A percentile compares a stretch with the other conserved stretches of the same genome.
Conservation (phyloP, 2,888 invertebrate species). For the Ganaspis brasiliensis region DNA sequence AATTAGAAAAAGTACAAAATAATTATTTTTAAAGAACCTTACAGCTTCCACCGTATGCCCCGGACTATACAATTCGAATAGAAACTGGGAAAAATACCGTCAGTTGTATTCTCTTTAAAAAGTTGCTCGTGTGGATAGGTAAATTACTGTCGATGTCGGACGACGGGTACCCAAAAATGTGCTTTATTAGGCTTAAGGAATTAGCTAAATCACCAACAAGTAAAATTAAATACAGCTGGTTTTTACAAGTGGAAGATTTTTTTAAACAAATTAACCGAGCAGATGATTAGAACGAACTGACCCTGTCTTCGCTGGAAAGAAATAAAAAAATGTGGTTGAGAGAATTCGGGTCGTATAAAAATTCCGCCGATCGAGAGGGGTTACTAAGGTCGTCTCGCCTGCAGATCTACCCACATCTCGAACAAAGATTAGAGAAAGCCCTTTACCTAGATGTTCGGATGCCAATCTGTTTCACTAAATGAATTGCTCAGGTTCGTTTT, state of each 20-base stretch:
- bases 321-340: background rate
- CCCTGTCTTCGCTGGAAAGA: background rate
- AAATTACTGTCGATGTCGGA: no score
- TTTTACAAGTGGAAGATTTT: background rate
- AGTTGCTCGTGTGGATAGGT: no score
- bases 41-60: background rate
- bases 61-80: no score
- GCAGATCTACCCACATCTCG: background rate
- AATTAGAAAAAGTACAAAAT: background rate
- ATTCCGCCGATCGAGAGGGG: background rate
- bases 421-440: background rate
- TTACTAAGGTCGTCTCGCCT: background rate
- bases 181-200: no score
- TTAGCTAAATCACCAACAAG: background rate
- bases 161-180: no score
- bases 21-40: background rate
- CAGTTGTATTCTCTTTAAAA: no score
- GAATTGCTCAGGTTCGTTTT: no score
- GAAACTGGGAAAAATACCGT: background rate
- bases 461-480: no score
- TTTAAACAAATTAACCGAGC: background rate
- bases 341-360: background rate
- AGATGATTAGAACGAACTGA: background rate
- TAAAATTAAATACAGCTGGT: conserved; percentile 14
- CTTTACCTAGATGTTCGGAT: background rate